A percentile compares a stretch with the other conserved stretches of the same genome.
phyloP scores from a whole-genome alignment of 2,113 vertebrate genomes.

The Channa maculata region DNA sequence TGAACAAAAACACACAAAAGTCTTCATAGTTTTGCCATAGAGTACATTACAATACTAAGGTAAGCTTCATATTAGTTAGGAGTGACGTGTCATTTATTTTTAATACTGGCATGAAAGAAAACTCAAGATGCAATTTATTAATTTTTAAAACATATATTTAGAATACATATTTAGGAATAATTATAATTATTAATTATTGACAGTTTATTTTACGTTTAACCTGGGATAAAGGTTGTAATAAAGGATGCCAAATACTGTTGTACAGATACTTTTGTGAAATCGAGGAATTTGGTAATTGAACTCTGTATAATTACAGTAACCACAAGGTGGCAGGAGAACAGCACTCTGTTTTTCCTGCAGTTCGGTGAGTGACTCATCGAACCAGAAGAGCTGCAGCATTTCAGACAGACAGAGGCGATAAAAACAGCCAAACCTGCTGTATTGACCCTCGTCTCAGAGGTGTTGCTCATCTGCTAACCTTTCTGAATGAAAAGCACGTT shows the following conservation, averaged over 20 bases:
- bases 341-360: slow-evolving; percentile 40
- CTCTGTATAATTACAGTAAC: background rate
- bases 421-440: slow-evolving; percentile 68
- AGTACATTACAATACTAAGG: too few species aligned
- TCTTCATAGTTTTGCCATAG: too few species aligned
- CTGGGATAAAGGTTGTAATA: background rate
- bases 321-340: slow-evolving; percentile 76
- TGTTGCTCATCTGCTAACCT: slow-evolving; percentile 61
- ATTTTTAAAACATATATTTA: too few species aligned
- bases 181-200: background rate
- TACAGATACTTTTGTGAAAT: background rate
- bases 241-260: background rate
- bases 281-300: background rate
- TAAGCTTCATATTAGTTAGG: too few species aligned
- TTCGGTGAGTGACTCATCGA: slow-evolving; percentile 65
- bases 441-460: slow-evolving; percentile 67
- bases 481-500: slow-evolving; percentile 51
- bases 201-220: background rate
- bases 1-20: too few species aligned
- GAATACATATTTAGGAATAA: too few species aligned
- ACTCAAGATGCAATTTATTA: background rate
- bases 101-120: background rate
- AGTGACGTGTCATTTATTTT: background rate
- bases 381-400: slow-evolving; percentile 60
- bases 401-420: slow-evolving; percentile 64